Evolutionary conservation across 2,797 vertebrate genomes (phyloP).

Genomic region (Hoplostethus mediterraneus): DNA sequence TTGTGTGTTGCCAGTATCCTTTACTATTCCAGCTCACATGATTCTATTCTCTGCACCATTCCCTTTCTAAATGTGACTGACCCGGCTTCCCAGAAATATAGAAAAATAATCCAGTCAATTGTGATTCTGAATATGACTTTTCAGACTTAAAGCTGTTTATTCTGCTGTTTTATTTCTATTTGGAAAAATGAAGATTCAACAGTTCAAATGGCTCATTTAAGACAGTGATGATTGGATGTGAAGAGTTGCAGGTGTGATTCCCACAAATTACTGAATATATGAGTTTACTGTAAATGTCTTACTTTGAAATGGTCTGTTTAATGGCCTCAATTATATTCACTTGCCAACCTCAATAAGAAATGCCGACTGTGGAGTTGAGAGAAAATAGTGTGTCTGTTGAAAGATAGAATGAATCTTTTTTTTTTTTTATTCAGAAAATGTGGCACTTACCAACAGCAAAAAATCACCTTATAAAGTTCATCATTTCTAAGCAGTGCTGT

Average conservation of each 20-base stretch:
- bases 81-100: slow-evolving; percentile 1
- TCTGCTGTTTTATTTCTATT: slow-evolving; percentile 18
- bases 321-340: background rate
- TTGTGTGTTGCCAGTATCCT: background rate
- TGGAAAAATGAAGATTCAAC: slow-evolving; percentile 4
- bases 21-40: background rate
- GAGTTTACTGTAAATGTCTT: slow-evolving; percentile 19
- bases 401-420: background rate
- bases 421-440: slow-evolving; percentile 4
- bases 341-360: slow-evolving; percentile 14
- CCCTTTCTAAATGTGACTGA: background rate
- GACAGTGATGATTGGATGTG: background rate
- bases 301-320: background rate
- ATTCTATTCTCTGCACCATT: background rate
- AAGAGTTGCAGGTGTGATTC: background rate
- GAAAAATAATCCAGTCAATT: background rate
- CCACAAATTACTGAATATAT: background rate
- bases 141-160: slow-evolving; percentile 4
- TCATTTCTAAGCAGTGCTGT: slow-evolving; percentile 24
- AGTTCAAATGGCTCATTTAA: slow-evolving; percentile 12
- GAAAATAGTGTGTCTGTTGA: slow-evolving; percentile 2
- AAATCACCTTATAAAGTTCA: slow-evolving; percentile 35
- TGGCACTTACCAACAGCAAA: slow-evolving; percentile 14
- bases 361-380: background rate
- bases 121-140: background rate